Base-by-base conservation (phyloP, 2,888 invertebrate genomes). In the Anorthoa munda region DNA sequence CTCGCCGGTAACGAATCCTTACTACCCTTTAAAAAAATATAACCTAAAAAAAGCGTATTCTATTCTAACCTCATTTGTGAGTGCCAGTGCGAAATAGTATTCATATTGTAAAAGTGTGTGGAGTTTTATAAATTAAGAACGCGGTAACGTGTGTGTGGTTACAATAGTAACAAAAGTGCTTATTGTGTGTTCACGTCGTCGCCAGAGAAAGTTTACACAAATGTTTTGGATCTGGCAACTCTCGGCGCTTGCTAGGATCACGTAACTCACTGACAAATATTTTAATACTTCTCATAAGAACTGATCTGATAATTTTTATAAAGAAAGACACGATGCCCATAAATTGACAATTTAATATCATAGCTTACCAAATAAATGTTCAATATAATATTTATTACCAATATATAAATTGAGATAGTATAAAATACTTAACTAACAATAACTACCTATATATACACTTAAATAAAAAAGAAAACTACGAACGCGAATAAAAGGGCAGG, bases 121-220 rank as follows among this genome's bases (percentile, higher is more conserved):
- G 15, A 48, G 46, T 80, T 56, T 66, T 65, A n/a, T n/a, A 68
- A 51, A 70, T 63, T 51, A 60, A 79, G 18, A 82, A 75, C 67
- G 53, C 66, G 67, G 72, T 64, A 51, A 56, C 71, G 77, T 79
- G 60, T 79, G 60, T 81, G 65, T 67, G 70, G 48, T 72, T 78
- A 61, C 45, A 77, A 53, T 75, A 70, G 63, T 75, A 71, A 77
- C 72, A 84, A 79, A 65, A 78, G 85, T 85, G 83, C 65, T 79
- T 79, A 76, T 78, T 88, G 81, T 85, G 80, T 85, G 82, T 76
- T 84, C 75, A 66, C 75, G 66, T 73, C 75, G 66, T 73, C 55
- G 56, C 75, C 70, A 84, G 90, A 88, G 91, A 92, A 92, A 93
- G 92, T 92, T 88, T 85, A 84, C 83, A 86, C 87, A 88, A 88